Conservation (phyloP, 2,888 invertebrate species). For the Melieria crassipennis region DNA sequence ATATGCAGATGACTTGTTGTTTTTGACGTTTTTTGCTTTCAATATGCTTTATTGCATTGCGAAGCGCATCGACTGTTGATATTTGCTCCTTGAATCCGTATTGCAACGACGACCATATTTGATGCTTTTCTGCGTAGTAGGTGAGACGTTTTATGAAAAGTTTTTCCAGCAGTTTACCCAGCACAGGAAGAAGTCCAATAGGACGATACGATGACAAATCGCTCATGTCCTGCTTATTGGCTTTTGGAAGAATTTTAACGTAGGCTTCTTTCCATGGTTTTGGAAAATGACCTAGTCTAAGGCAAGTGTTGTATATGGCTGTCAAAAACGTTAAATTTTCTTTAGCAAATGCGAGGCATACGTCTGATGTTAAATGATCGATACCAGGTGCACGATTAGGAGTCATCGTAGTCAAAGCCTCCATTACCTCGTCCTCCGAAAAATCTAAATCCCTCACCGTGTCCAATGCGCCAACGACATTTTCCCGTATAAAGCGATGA, state of each 20-base stretch:
- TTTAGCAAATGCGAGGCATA: neutral
- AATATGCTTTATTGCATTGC: neutral
- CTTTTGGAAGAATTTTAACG: no score
- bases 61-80: neutral
- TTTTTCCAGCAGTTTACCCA: no score
- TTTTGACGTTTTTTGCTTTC: conserved; percentile 1
- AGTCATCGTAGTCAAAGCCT: neutral
- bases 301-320: neutral
- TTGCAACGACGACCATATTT: neutral
- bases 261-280: neutral
- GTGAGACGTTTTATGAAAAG: neutral
- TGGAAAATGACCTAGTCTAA: neutral
- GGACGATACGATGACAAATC: no score
- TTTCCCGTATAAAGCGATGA: neutral
- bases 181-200: no score
- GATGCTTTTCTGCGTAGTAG: neutral
- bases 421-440: neutral
- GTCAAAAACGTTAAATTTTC: neutral
- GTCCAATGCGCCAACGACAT: neutral
- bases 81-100: conserved; percentile 1
- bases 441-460: neutral
- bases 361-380: neutral
- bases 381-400: neutral
- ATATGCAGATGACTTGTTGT: neutral
- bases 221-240: no score